Conservation (phyloP, 2,888 invertebrate genomes). For the Epsilonema sp. region DNA sequence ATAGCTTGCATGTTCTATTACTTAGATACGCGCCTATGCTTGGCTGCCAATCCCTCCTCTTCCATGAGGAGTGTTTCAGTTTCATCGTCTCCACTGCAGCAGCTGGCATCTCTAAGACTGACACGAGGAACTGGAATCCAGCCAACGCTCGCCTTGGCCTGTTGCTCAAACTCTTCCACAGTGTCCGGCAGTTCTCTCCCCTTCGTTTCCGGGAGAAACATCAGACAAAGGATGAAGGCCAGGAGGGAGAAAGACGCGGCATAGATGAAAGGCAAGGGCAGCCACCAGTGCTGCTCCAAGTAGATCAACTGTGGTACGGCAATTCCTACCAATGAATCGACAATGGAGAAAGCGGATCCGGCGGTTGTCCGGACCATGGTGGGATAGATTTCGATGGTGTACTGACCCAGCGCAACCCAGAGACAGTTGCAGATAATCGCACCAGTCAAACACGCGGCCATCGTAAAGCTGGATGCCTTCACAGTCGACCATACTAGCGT, state of each 20-base stretch:
- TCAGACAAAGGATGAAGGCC: background rate
- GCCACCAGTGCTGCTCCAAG: background rate
- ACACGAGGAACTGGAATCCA: too few species aligned
- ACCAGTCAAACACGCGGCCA: too few species aligned
- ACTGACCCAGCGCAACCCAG: constrained; percentile 5
- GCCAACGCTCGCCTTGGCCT: too few species aligned
- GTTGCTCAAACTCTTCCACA: background rate
- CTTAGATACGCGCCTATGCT: too few species aligned
- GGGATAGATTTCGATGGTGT: constrained; percentile 6
- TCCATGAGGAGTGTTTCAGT: too few species aligned
- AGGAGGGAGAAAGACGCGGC: background rate
- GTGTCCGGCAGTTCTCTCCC: background rate
- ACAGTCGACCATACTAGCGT: background rate
- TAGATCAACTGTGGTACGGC: background rate
- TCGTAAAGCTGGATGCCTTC: background rate
- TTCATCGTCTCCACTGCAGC: too few species aligned
- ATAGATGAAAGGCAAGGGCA: background rate
- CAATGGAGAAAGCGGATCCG: background rate
- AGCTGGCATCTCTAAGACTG: too few species aligned
- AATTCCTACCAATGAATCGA: background rate
- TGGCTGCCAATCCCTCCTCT: too few species aligned
- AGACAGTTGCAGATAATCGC: constrained; percentile 4
- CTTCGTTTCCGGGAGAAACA: constrained; percentile 2
- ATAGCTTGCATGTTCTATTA: too few species aligned
- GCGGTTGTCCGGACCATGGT: constrained; percentile 7